phyloP scores from a whole-genome alignment of 2,797 vertebrate genomes.

The Mionectes olivaceus region DNA sequence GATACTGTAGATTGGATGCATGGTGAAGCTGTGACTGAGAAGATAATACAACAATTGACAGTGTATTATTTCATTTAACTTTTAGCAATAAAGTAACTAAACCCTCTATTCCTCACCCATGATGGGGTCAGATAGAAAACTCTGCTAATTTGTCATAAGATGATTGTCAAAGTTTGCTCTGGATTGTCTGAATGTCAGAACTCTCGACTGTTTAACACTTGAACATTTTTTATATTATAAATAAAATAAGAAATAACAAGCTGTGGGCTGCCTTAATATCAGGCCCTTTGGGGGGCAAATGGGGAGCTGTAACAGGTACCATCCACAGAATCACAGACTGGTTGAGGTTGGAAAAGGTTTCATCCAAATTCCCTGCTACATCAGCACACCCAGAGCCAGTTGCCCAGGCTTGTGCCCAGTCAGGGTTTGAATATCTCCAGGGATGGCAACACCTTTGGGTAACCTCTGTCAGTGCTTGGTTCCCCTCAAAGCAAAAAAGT shows the following conservation, averaged over 20 bases:
- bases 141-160: constrained; percentile 89
- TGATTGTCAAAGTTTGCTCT: constrained; percentile 88
- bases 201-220: constrained; percentile 86
- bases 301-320: background rate
- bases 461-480: background rate
- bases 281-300: background rate
- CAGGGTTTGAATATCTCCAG: background rate
- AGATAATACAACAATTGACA: constrained; percentile 89
- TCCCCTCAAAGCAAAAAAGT: background rate
- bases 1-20: constrained; percentile 96
- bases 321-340: background rate
- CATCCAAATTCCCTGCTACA: background rate
- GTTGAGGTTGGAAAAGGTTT: background rate
- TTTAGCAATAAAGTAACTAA: constrained; percentile 94
- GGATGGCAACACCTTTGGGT: background rate
- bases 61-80: constrained; percentile 95
- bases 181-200: constrained; percentile 82
- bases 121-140: constrained; percentile 92
- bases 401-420: background rate
- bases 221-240: constrained; percentile 86
- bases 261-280: constrained; percentile 71
- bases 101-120: constrained; percentile 71
- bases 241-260: constrained; percentile 81
- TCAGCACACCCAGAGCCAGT: background rate
- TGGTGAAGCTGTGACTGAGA: constrained; percentile 96